These are phyloP conservation scores for Steinernema khuongi DNA, from an alignment of 1,140 invertebrate genomes.

Conservation along the genomic window DNA sequence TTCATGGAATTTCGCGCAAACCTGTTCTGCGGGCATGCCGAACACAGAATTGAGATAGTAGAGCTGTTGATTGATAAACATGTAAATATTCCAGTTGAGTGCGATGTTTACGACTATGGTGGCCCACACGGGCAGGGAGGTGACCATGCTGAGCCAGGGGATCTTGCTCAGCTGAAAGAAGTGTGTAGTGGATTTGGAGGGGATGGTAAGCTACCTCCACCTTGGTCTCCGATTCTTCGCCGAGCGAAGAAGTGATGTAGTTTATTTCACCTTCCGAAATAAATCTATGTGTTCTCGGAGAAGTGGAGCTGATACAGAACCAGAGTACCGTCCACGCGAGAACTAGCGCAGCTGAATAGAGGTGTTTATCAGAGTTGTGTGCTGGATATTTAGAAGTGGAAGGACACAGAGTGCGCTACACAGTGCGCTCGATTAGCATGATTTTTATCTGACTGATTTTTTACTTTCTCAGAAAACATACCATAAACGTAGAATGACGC, in stretches of 20 bases:
- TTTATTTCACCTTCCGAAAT: constrained; percentile 80
- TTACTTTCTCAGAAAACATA: constrained; percentile 50
- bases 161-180: constrained; percentile 73
- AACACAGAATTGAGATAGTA: constrained; percentile 26
- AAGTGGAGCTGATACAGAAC: constrained; percentile 84
- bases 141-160: constrained; percentile 85
- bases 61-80: constrained; percentile 84
- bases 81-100: constrained; percentile 95
- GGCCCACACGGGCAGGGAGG: constrained; percentile 90
- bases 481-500: constrained; percentile 95
- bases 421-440: too few species aligned
- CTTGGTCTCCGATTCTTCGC: constrained; percentile 61
- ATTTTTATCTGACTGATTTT: neutral
- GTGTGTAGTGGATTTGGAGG: neutral
- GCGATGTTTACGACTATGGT: constrained; percentile 98
- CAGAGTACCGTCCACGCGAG: constrained; percentile 77
- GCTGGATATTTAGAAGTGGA: too few species aligned
- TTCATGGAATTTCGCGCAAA: neutral
- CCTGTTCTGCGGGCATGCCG: neutral
- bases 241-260: constrained; percentile 90
- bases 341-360: constrained; percentile 44
- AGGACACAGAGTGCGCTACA: too few species aligned
- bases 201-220: constrained; percentile 22
- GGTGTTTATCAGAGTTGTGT: neutral
- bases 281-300: constrained; percentile 80